phyloP scores from a whole-genome alignment of 2,113 vertebrate genomes.

The Mesoclemmys tuberculata region DNA sequence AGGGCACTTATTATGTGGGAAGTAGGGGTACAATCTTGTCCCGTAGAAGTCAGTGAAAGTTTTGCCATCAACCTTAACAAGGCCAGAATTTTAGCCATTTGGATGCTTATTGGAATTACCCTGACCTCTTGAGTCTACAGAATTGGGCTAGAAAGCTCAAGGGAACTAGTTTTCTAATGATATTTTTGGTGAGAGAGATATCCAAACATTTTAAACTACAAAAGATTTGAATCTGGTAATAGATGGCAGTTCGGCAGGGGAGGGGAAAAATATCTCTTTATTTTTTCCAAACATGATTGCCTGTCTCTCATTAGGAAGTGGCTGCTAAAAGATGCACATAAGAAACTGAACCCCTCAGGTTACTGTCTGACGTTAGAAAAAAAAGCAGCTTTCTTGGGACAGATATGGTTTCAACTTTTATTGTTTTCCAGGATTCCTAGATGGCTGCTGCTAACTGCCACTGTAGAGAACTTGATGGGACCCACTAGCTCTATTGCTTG shows the following conservation, averaged over 20 bases:
- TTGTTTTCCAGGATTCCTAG: not conserved
- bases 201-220: not conserved
- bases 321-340: not conserved
- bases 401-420: not conserved
- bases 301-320: not conserved
- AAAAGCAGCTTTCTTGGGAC: not conserved
- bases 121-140: not conserved
- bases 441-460: not conserved
- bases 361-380: not conserved
- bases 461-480: not conserved
- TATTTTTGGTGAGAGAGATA: not conserved
- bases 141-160: not conserved
- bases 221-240: not conserved
- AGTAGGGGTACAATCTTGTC: not conserved
- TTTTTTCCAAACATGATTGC: not conserved
- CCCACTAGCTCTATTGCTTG: not conserved
- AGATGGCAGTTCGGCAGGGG: not conserved
- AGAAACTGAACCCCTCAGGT: not conserved
- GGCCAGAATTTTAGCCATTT: not conserved
- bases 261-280: not conserved
- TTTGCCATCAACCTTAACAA: not conserved
- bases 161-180: not conserved
- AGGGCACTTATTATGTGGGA: not conserved
- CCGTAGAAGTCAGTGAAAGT: not conserved
- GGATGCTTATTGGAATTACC: not conserved